phyloP scores from a whole-genome alignment of 1,140 invertebrate genomes.

The Drosophila sucinea region DNA sequence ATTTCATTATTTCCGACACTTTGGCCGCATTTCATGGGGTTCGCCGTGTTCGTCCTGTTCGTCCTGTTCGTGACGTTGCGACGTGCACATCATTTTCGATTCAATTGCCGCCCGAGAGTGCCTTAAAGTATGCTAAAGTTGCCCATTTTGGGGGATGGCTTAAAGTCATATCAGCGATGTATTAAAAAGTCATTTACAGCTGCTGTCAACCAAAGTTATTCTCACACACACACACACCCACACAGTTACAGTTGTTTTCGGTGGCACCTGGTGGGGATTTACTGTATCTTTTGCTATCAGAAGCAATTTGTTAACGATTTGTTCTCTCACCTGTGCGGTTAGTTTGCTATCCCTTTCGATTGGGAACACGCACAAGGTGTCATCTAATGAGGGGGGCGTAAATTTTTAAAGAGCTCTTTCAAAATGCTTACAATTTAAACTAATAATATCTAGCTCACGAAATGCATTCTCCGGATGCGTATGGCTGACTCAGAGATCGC shows the following conservation, averaged over 20 bases:
- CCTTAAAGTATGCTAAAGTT: conserved; percentile 40
- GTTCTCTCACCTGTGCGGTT: conserved; percentile 49
- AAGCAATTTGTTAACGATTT: conserved; percentile 79
- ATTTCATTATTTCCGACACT: conserved; percentile 73
- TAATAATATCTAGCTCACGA: conserved; percentile 46
- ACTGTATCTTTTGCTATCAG: conserved; percentile 60
- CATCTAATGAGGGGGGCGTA: not conserved
- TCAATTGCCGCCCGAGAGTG: not conserved
- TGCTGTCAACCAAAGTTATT: conserved; percentile 55
- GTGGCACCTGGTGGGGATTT: conserved; percentile 43
- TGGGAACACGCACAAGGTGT: not conserved
- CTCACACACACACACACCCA: conserved; percentile 49
- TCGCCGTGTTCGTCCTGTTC: conserved; percentile 19
- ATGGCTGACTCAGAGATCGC: not conserved
- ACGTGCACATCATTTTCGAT: conserved; percentile 17
- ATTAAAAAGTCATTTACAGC: conserved; percentile 81
- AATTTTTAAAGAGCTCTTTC: not conserved
- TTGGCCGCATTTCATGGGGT: conserved; percentile 16
- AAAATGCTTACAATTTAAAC: conserved; percentile 28
- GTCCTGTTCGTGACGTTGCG: conserved; percentile 20
- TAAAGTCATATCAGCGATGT: conserved; percentile 58
- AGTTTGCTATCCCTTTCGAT: conserved; percentile 32
- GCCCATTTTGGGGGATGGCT: conserved; percentile 34
- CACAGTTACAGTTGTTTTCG: conserved; percentile 40
- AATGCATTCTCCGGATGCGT: conserved; percentile 57